A percentile compares a stretch with the other conserved stretches of the same genome.
Conservation (phyloP, 2,113 vertebrate species). For the Callopanchax toddi region DNA sequence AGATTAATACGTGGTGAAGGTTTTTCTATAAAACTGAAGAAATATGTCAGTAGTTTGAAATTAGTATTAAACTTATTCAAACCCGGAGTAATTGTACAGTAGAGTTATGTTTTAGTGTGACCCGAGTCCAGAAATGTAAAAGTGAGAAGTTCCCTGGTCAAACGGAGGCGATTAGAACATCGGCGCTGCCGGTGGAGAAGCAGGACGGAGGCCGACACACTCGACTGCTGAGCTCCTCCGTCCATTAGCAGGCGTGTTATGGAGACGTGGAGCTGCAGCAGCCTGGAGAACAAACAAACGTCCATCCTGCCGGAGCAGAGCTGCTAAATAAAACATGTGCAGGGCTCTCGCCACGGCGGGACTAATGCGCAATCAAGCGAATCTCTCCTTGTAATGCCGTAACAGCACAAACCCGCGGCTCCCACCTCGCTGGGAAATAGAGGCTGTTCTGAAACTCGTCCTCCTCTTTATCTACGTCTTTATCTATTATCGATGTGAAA, state of each 20-base stretch:
- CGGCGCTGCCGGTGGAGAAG: slow-evolving; percentile 7
- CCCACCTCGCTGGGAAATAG: slow-evolving; percentile 58
- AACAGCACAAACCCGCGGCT: slow-evolving; percentile 40
- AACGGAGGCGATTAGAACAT: slow-evolving; percentile 8
- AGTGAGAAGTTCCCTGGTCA: too few relatives aligned
- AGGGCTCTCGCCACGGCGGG: slow-evolving; percentile 27
- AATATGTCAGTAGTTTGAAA: too few relatives aligned
- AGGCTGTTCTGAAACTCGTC: slow-evolving; percentile 44
- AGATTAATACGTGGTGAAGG: too few relatives aligned
- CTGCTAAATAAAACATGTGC: slow-evolving; percentile 65
- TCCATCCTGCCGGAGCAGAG: slow-evolving; percentile 4
- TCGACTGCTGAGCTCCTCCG: slow-evolving; percentile 25
- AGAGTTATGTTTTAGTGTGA: too few relatives aligned
- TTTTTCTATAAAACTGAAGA: too few relatives aligned
- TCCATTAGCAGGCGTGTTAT: slow-evolving; percentile 44
- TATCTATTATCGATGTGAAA: slow-evolving; percentile 41
- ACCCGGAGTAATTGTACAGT: too few relatives aligned
- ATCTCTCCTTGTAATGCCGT: slow-evolving; percentile 32
- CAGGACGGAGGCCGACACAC: slow-evolving; percentile 32
- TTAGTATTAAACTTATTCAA: too few relatives aligned
- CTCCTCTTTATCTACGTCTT: too few relatives aligned
- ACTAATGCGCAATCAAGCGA: slow-evolving; percentile 52
- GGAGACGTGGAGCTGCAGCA: slow-evolving; percentile 14
- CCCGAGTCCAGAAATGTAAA: too few relatives aligned
- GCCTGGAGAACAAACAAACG: slow-evolving; percentile 42